Evolutionary conservation across 2,888 invertebrate genomes (phyloP).

Genomic region (Anticlea derivata): DNA sequence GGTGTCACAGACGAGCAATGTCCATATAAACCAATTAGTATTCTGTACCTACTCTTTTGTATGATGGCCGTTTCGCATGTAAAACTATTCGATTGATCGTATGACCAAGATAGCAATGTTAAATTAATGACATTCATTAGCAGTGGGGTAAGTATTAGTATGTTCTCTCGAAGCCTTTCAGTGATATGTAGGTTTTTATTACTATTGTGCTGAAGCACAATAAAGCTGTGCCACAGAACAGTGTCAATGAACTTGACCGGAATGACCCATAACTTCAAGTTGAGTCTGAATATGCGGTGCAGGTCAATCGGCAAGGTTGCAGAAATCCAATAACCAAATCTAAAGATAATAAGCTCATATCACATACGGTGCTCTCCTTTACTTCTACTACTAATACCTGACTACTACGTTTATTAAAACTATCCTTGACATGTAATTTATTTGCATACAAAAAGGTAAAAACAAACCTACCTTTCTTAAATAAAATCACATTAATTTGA

Average conservation of each 20-base stretch:
- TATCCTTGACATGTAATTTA: too few relatives aligned
- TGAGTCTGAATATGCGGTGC: too few relatives aligned
- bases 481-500: not conserved
- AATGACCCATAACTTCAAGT: too few relatives aligned
- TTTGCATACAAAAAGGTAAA: too few relatives aligned
- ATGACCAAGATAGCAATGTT: conserved; percentile 14
- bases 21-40: conserved; percentile 62
- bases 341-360: too few relatives aligned
- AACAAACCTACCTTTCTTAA: too few relatives aligned
- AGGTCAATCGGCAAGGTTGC: too few relatives aligned
- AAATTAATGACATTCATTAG: conserved; percentile 19
- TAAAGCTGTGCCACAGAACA: not conserved
- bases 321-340: too few relatives aligned
- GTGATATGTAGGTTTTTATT: not conserved
- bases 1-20: conserved; percentile 26
- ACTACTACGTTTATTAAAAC: too few relatives aligned
- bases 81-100: conserved; percentile 13
- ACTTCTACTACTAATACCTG: too few relatives aligned
- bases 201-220: not conserved
- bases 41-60: conserved; percentile 47
- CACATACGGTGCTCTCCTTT: too few relatives aligned
- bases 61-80: conserved; percentile 34
- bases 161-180: conserved; percentile 1
- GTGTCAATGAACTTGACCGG: too few relatives aligned
- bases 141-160: not conserved